Evolutionary conservation across 2,888 invertebrate species (phyloP).

Genomic region (Hirtodrosophila alboralis): DNA sequence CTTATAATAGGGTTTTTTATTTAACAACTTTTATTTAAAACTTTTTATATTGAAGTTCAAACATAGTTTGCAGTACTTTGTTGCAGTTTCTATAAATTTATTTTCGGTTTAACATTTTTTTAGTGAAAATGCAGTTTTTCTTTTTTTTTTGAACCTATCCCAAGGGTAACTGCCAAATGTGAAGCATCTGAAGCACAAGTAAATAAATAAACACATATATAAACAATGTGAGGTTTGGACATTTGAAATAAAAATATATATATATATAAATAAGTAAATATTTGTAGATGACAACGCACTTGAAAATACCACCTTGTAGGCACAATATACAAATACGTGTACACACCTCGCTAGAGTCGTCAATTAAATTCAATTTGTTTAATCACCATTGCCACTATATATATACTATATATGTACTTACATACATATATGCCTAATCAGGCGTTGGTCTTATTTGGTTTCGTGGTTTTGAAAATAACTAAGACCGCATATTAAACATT

Average conservation of each 20-base stretch:
- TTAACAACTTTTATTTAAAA: too few species aligned
- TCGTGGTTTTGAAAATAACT: slow-evolving; percentile 13
- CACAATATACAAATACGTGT: not conserved
- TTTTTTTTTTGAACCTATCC: not conserved
- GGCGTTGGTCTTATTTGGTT: slow-evolving; percentile 5
- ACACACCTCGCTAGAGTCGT: not conserved
- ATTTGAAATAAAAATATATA: slow-evolving; percentile 2
- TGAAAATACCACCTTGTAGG: slow-evolving; percentile 11
- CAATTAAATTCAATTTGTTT: slow-evolving; percentile 9
- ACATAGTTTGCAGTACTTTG: too few species aligned
- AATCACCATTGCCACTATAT: not conserved
- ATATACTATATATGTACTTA: not conserved
- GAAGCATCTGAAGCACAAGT: slow-evolving; percentile 2
- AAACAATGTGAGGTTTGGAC: not conserved
- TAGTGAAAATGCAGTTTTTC: too few species aligned
- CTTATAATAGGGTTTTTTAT: too few species aligned
- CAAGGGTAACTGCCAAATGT: not conserved
- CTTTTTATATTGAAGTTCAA: too few species aligned
- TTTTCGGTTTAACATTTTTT: too few species aligned
- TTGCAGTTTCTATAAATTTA: too few species aligned
- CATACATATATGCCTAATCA: slow-evolving; percentile 4
- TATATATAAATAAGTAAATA: not conserved
- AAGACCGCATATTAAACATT: slow-evolving; percentile 19
- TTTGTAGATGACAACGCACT: not conserved
- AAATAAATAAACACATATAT: slow-evolving; percentile 2